Percentiles rank a stretch among this genome's conserved stretches.
phyloP scores from a whole-genome alignment of 2,113 vertebrate genomes.

The Chroicocephalus ridibundus region DNA sequence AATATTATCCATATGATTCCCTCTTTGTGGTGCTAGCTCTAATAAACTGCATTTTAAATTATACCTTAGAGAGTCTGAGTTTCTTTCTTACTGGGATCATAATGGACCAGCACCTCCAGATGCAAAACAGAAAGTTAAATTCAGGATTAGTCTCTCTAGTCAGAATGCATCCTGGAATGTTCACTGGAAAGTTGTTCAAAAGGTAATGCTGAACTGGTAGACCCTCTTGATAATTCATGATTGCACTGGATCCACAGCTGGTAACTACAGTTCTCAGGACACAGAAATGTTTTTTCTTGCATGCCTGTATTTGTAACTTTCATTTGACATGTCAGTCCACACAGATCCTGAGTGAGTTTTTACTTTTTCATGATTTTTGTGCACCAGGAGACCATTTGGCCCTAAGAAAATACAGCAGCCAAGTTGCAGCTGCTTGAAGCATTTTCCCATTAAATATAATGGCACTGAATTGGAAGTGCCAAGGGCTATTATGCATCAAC shows the following conservation, averaged over 20 bases:
- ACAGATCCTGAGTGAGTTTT: neutral
- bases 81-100: neutral
- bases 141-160: neutral
- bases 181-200: neutral
- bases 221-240: neutral
- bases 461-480: neutral
- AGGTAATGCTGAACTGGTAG: neutral
- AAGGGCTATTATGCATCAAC: neutral
- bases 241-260: neutral
- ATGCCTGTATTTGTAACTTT: neutral
- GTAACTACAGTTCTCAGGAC: neutral
- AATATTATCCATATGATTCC: neutral
- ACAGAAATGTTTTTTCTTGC: neutral
- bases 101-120: neutral
- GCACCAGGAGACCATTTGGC: neutral
- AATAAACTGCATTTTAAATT: neutral
- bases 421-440: constrained; percentile 2
- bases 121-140: neutral
- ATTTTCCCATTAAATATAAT: constrained; percentile 24
- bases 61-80: neutral
- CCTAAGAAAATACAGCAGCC: neutral
- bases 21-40: neutral
- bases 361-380: neutral
- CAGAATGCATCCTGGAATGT: neutral
- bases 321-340: neutral